phyloP scores from a whole-genome alignment of 2,113 vertebrate genomes.

The Saccopteryx bilineata region DNA sequence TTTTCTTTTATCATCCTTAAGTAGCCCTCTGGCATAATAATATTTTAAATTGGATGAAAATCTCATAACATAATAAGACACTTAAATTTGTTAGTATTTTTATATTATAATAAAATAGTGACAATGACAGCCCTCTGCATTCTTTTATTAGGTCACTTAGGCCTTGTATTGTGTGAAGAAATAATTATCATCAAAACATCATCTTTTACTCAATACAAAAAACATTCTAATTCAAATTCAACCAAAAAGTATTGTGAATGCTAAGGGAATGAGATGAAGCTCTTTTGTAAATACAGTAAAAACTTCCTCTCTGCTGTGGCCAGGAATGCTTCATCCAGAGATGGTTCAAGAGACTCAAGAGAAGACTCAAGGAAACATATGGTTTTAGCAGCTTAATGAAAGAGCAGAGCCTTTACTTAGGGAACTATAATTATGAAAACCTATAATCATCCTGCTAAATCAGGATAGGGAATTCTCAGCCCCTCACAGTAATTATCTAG shows the following conservation, averaged over 20 bases:
- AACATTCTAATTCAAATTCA: conserved; percentile 69
- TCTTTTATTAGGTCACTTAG: conserved; percentile 63
- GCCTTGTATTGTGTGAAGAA: conserved; percentile 40
- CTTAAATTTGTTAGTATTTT: conserved; percentile 70
- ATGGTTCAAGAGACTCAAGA: conserved; percentile 63
- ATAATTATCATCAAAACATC: conserved; percentile 63
- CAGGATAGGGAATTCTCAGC: conserved; percentile 75
- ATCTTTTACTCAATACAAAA: conserved; percentile 53
- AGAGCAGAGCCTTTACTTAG: conserved; percentile 73
- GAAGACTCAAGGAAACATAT: conserved; percentile 67
- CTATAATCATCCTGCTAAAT: conserved; percentile 79
- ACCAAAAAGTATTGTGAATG: conserved; percentile 51
- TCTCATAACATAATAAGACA: conserved; percentile 44
- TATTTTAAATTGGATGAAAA: conserved; percentile 59
- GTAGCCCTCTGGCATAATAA: conserved; percentile 29
- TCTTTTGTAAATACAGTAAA: conserved; percentile 56
- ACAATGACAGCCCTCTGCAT: conserved; percentile 20
- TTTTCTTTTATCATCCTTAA: conserved; percentile 66
- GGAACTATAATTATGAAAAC: conserved; percentile 78
- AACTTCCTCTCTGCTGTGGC: conserved; percentile 46
- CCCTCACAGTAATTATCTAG: conserved; percentile 74
- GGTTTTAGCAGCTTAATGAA: conserved; percentile 80
- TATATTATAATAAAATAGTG: conserved; percentile 64
- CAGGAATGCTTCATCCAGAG: conserved; percentile 55
- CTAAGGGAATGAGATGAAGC: conserved; percentile 31